Evolutionary conservation across 1,140 invertebrate genomes (phyloP).

Genomic region (Lepeophtheirus salmonis): DNA sequence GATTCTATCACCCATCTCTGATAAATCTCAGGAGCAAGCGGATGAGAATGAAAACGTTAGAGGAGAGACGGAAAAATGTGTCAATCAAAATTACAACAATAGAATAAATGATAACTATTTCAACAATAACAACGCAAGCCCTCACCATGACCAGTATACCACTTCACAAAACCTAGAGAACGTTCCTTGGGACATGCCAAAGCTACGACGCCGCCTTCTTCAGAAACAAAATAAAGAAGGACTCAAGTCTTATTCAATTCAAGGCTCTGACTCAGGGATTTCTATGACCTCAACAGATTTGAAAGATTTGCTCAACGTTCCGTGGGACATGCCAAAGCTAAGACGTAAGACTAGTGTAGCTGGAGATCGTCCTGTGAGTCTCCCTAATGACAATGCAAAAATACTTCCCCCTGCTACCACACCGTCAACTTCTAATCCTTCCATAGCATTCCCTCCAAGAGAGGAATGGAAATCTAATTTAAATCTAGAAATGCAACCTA

Average conservation of each 20-base stretch:
- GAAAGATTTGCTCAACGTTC: conserved; percentile 15
- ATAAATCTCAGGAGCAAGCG: conserved; percentile 14
- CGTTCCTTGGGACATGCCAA: conserved; percentile 17
- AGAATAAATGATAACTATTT: not conserved
- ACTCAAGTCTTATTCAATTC: not conserved
- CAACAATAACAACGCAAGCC: not conserved
- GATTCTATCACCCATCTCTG: conserved; percentile 17
- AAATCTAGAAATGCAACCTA: not conserved
- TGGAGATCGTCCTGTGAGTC: not conserved
- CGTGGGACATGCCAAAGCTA: conserved; percentile 18
- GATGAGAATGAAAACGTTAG: not conserved
- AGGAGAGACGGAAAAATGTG: not conserved
- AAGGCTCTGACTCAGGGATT: conserved; percentile 11
- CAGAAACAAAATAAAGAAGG: not conserved
- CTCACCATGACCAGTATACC: not conserved
- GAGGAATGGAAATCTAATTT: not conserved
- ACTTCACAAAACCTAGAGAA: not conserved
- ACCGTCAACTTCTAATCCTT: not conserved
- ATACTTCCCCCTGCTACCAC: not conserved
- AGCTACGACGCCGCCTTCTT: conserved; percentile 2
- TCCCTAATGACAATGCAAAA: not conserved
- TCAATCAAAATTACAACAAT: not conserved
- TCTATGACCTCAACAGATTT: conserved; percentile 5
- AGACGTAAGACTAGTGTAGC: not conserved
- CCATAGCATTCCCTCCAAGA: not conserved